Evolutionary conservation across 1,140 invertebrate genomes (phyloP), one percentile per base, ranked within the genome.

Genomic region (Leptonema lineaticorne): DNA sequence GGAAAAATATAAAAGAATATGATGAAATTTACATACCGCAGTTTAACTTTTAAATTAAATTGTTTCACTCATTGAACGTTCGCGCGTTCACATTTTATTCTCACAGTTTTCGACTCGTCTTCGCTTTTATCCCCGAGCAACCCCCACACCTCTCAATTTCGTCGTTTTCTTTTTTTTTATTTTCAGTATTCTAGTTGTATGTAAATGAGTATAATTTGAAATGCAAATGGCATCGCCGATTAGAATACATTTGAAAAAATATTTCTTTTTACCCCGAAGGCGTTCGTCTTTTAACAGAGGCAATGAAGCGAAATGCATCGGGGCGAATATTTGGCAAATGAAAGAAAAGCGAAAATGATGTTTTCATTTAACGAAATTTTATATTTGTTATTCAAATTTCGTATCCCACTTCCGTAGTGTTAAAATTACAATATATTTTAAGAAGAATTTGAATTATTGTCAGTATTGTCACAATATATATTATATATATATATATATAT

Each of bases 301-400:
- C 50, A 53, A 53, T 53, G 50, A 53, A 53, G 50, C 50, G 50
- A 53, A 53, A 22, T 53, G 50, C 50, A 53, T 53, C 27, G 22
- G 50, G 27, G 37, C 37, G 9, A 41, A 41, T 2, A 41, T 41
- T 41, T 41, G 37, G 9, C 1, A 14, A 20, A 6, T 3, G 20
- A 3, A 20, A 48, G 22, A 48, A 22, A 48, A 18, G 5, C 46
- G 16, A 20, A 20, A 48, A 18, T 11, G 37, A 9, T 41, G 2
- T 16, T 14, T 3, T 11, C 16, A 14, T 41, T 16, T 41, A 41
- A 2, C 11, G 2, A 4, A 14, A 41, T 14, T 14, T 41, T 11
- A 14, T 11, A 16, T 41, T 41, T 41, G 37, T 3, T 41, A 41
- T 41, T 41, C 37, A 41, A 41, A 41, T 41, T 41, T 11, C 37